These are phyloP conservation scores for Opisthograptis luteolata DNA, from an alignment of 2,888 invertebrate species.

Conservation along the genomic window DNA sequence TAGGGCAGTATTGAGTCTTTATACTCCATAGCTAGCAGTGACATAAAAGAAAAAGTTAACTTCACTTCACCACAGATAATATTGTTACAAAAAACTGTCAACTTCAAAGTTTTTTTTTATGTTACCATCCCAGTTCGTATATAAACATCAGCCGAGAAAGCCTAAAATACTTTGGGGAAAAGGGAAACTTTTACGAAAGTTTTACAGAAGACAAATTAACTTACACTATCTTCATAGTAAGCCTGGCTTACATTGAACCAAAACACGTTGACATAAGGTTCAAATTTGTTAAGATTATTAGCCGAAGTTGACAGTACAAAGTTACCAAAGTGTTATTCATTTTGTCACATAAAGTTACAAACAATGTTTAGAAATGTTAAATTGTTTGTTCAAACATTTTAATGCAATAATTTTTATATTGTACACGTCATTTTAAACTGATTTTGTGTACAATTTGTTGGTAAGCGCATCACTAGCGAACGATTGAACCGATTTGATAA, in stretches of 20 bases:
- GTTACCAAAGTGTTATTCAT: constrained; percentile 20
- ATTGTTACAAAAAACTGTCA: constrained; percentile 4
- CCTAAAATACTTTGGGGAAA: constrained; percentile 20
- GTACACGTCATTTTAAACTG: no score
- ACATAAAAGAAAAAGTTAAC: constrained; percentile 5
- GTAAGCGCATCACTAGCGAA: no score
- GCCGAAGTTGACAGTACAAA: constrained; percentile 5
- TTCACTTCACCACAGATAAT: constrained; percentile 6
- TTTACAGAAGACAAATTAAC: constrained; percentile 19
- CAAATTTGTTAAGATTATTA: background rate
- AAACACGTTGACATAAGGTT: constrained; percentile 1
- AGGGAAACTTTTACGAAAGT: constrained; percentile 26
- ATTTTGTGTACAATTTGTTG: no score
- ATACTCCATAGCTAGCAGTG: background rate
- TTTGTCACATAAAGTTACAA: constrained; percentile 12
- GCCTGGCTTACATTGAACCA: constrained; percentile 7
- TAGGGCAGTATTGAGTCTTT: background rate
- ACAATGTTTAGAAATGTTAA: no score
- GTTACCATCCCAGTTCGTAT: constrained; percentile 11
- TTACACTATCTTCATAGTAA: constrained; percentile 9
- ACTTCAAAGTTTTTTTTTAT: constrained; percentile 10
- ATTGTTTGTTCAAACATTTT: no score
- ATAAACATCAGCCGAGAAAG: constrained; percentile 18
- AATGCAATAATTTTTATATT: no score
- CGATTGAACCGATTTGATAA: no score